These are phyloP conservation scores for Rhinoraja longicauda DNA, from an alignment of 2,797 vertebrate genomes.

Conservation along the genomic window DNA sequence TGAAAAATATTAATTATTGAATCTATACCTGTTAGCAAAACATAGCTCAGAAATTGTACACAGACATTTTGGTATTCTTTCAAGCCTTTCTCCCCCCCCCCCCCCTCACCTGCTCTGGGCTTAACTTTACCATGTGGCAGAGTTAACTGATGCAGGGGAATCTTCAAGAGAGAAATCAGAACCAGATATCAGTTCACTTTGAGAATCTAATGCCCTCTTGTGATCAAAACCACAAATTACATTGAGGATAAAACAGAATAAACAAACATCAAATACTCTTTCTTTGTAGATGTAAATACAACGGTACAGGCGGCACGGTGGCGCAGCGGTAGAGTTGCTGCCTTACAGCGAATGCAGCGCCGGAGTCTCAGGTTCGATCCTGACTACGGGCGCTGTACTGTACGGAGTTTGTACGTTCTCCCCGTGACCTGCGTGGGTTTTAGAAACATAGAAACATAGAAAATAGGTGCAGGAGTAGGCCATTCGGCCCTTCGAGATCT, in stretches of 20 bases:
- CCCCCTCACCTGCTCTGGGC: background rate
- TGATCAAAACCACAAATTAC: background rate
- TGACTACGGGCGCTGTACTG: no score
- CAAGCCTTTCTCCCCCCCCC: background rate
- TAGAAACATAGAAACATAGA: no score
- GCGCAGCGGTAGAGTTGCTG: no score
- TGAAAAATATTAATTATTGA: background rate
- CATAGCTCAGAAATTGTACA: background rate
- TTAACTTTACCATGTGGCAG: background rate
- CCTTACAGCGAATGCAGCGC: no score
- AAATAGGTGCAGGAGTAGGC: no score
- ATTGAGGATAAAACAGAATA: background rate
- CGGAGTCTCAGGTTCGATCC: no score
- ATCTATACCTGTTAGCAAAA: background rate
- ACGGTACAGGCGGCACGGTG: no score
- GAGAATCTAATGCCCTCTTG: slow-evolving; percentile 7
- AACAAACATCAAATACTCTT: background rate
- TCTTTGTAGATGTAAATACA: background rate
- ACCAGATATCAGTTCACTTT: background rate
- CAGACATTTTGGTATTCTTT: no score
- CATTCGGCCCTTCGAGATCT: no score
- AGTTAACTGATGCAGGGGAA: background rate
- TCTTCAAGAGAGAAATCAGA: background rate
- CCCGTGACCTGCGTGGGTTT: no score
- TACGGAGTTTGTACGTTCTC: no score